Evolutionary conservation across 1,140 invertebrate species (phyloP).

Genomic region (Anoplolepis gracilipes): DNA sequence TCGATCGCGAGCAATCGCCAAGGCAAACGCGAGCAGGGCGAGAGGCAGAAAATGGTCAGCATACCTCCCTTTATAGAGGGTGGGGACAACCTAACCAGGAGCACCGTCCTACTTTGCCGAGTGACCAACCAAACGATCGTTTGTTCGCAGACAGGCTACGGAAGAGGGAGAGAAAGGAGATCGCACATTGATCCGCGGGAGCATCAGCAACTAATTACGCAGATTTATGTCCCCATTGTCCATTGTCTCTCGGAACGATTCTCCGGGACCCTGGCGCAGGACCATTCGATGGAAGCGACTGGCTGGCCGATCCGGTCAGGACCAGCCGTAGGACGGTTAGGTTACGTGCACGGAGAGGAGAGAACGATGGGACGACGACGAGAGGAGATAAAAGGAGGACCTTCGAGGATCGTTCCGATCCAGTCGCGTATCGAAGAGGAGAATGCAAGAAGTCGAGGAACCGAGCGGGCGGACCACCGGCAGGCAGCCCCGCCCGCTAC

Average conservation of each 20-base stretch:
- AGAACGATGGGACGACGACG: constrained; percentile 62
- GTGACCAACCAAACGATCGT: constrained; percentile 85
- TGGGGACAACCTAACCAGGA: constrained; percentile 75
- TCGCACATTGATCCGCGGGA: constrained; percentile 85
- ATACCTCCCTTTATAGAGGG: constrained; percentile 74
- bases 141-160: constrained; percentile 79
- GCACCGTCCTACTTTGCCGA: constrained; percentile 83
- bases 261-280: constrained; percentile 64
- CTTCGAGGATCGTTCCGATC: constrained; percentile 65
- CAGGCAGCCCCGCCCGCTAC: constrained; percentile 79
- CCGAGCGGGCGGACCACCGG: constrained; percentile 80
- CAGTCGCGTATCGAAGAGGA: constrained; percentile 65
- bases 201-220: constrained; percentile 89
- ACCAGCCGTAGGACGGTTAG: constrained; percentile 41
- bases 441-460: constrained; percentile 65
- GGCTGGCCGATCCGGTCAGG: constrained; percentile 39
- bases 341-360: constrained; percentile 49
- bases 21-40: constrained; percentile 22
- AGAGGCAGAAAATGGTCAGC: constrained; percentile 61
- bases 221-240: constrained; percentile 90
- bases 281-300: constrained; percentile 69
- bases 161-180: constrained; percentile 82
- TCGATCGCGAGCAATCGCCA: constrained; percentile 51
- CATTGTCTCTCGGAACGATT: constrained; percentile 85
- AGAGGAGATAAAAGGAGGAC: constrained; percentile 67